Evolutionary conservation across 2,888 invertebrate species (phyloP), one percentile per base, ranked within the genome.

Genomic region (Agrotis ipsilon): DNA sequence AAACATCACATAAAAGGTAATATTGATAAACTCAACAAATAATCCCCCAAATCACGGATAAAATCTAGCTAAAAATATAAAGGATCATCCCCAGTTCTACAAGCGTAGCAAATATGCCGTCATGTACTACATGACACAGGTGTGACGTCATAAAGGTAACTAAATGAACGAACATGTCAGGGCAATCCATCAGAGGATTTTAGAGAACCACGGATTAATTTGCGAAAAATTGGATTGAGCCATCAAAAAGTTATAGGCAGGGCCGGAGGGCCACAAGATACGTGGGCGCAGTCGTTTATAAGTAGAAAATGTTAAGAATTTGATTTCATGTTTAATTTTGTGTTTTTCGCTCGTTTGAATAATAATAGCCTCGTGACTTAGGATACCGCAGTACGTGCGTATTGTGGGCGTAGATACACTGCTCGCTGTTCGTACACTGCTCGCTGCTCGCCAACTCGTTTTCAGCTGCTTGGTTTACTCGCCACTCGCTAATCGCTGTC

Each of bases 151-250:
- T 63, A 73, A 64, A 67, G 55, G 39, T 52, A 64, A 70, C 61
- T 55, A 68, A 76, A 81, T 72, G 51, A 76, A 76, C 61, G 57
- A 65, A 68, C 43, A 68, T 59, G 69, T 69, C 66, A 65, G 49
- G 58, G 65, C 69, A 70, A 77, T 80, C 66, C 72, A 82, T 82
- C 75, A 78, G 49, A 77, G 68, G 57, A 68, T 74, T 81, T 83
- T 80, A 80, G 51, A 66, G 71, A 72, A 77, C 68, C 80, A 64
- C 58, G 58, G 81, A 80, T 82, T 82, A 80, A 80, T 83, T 80
- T 72, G 64, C 68, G 71, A 80, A 83, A 82, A 82, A 83, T 82
- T 78, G 83, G 78, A 82, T 83, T 80, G 75, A 19, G 78, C 67
- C 71, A 75, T 82, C 67, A 83, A 83, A 82, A 83, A 78, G 68